A percentile compares a stretch with the other conserved stretches of the same genome.
phyloP scores from a whole-genome alignment of 2,888 invertebrate genomes.

The Eupeodes latifasciatus region DNA sequence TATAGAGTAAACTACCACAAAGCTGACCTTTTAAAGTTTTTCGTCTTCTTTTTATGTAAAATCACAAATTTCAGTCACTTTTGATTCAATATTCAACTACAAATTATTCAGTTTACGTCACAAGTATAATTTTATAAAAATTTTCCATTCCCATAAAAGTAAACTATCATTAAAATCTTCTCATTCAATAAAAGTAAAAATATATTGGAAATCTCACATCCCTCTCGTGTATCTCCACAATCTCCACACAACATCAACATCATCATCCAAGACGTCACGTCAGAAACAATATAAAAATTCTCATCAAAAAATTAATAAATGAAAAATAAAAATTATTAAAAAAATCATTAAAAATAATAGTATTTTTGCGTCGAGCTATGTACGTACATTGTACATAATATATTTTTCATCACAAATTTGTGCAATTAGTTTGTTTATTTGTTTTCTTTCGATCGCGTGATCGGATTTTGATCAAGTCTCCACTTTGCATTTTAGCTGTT shows the following conservation, averaged over 20 bases:
- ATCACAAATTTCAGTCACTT: constrained; percentile 28
- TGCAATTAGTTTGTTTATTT: constrained; percentile 37
- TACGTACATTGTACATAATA: background rate
- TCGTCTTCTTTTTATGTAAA: constrained; percentile 35
- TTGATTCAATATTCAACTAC: background rate
- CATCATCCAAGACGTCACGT: background rate
- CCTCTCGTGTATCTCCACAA: background rate
- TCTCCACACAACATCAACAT: constrained; percentile 1
- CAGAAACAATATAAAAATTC: constrained; percentile 18
- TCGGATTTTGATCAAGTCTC: constrained; percentile 47
- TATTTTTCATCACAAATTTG: constrained; percentile 47
- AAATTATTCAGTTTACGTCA: constrained; percentile 46
- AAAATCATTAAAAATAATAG: constrained; percentile 14
- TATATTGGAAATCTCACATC: constrained; percentile 38
- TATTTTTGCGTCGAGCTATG: background rate
- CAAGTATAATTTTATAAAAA: constrained; percentile 27
- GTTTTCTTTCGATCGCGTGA: constrained; percentile 53
- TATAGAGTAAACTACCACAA: background rate
- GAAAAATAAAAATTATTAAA: background rate
- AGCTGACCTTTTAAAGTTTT: constrained; percentile 30
- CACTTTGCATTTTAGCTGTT: constrained; percentile 25
- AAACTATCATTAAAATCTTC: background rate
- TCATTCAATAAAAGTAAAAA: constrained; percentile 42
- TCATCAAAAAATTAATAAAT: constrained; percentile 39
- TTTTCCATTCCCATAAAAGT: constrained; percentile 35